phyloP scores from a whole-genome alignment of 2,888 invertebrate genomes.

The Camponotus fellah region DNA sequence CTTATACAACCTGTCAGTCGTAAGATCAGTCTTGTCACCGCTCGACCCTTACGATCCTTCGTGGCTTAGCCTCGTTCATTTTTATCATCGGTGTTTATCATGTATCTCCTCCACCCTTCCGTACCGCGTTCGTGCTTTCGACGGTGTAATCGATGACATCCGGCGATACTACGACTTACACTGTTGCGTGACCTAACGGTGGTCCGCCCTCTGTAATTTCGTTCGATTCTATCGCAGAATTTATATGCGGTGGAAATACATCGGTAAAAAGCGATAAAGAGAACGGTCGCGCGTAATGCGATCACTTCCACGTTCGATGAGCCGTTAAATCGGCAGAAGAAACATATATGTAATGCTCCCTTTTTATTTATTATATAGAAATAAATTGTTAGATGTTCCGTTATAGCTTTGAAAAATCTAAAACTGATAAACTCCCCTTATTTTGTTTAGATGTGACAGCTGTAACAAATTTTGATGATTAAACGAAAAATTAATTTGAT shows the following conservation, averaged over 20 bases:
- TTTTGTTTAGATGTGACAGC: background rate
- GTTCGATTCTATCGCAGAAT: constrained; percentile 74
- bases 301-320: constrained; percentile 38
- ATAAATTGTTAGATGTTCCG: background rate
- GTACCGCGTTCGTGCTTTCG: constrained; percentile 37
- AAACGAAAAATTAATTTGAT: constrained; percentile 5
- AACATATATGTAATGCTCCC: background rate
- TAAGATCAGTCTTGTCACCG: constrained; percentile 45
- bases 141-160: constrained; percentile 62
- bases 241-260: constrained; percentile 72
- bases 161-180: constrained; percentile 61
- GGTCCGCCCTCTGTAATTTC: constrained; percentile 73
- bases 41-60: background rate
- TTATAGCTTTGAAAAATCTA: background rate
- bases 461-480: background rate
- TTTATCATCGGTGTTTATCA: constrained; percentile 37
- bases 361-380: background rate
- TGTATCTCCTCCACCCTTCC: background rate
- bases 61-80: background rate
- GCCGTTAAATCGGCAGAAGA: constrained; percentile 18
- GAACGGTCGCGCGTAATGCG: constrained; percentile 55
- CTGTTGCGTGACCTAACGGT: constrained; percentile 59
- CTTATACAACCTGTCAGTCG: constrained; percentile 35
- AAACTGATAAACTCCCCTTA: background rate
- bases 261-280: constrained; percentile 72